phyloP scores from a whole-genome alignment of 2,113 vertebrate genomes.

The Philantomba maxwellii region DNA sequence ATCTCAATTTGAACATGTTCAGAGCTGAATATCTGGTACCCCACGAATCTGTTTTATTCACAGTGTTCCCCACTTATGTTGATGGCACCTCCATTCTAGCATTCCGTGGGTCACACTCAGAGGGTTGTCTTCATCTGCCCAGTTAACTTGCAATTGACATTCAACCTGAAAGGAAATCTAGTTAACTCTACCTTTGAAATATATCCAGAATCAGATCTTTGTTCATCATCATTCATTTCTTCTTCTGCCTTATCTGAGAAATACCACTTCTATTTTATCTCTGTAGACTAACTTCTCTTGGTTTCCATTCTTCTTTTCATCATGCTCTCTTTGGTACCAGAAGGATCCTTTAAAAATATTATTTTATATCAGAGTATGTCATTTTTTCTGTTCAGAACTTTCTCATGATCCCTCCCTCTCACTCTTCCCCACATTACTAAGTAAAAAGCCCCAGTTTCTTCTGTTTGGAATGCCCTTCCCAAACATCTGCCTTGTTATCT shows the following conservation, averaged over 20 bases:
- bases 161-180: neutral
- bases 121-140: too few species aligned
- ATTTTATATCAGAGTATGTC: neutral
- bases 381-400: neutral
- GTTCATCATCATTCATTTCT: neutral
- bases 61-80: neutral
- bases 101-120: fast-evolving
- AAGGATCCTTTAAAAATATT: neutral
- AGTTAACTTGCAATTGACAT: neutral
- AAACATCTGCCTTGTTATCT: neutral
- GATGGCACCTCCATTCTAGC: too few species aligned
- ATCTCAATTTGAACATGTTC: neutral
- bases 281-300: neutral
- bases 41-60: neutral
- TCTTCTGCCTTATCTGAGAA: neutral
- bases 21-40: neutral
- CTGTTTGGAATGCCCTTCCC: neutral
- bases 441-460: neutral
- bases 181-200: neutral
- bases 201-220: neutral
- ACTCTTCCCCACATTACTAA: fast-evolving
- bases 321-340: neutral
- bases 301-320: neutral
- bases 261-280: neutral
- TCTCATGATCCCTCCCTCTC: neutral